These are phyloP conservation scores for Sinosuthora webbiana DNA, from an alignment of 2,113 vertebrate genomes.

Conservation along the genomic window DNA sequence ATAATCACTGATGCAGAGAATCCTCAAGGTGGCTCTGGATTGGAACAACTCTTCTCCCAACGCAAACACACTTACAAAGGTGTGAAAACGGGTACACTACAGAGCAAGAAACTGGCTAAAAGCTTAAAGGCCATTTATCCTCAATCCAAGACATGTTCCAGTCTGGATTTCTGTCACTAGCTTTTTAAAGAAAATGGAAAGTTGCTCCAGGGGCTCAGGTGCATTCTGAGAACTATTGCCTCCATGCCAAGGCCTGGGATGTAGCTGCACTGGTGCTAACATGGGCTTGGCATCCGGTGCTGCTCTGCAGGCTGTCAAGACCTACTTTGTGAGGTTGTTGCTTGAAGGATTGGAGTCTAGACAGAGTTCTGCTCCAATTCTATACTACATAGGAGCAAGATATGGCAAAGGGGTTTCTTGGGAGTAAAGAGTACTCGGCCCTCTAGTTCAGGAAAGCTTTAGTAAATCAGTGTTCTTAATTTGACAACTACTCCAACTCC, in stretches of 20 bases:
- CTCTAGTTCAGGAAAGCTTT: background rate
- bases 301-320: background rate
- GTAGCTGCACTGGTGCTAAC: background rate
- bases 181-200: background rate
- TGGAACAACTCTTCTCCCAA: background rate
- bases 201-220: background rate
- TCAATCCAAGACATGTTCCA: background rate
- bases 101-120: background rate
- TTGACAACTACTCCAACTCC: background rate
- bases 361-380: background rate
- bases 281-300: accelerated
- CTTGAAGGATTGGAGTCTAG: background rate
- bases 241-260: background rate
- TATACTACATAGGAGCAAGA: background rate
- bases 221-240: background rate
- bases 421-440: background rate
- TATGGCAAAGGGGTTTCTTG: background rate
- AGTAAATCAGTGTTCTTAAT: background rate
- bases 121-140: background rate
- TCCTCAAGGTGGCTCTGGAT: background rate
- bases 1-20: background rate
- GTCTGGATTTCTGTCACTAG: background rate
- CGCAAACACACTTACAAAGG: background rate
- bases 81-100: background rate
- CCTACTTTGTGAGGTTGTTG: background rate